A percentile compares a stretch with the other conserved stretches of the same genome.
Evolutionary conservation across 2,113 vertebrate species (phyloP).

Genomic region (Salvator merianae): DNA sequence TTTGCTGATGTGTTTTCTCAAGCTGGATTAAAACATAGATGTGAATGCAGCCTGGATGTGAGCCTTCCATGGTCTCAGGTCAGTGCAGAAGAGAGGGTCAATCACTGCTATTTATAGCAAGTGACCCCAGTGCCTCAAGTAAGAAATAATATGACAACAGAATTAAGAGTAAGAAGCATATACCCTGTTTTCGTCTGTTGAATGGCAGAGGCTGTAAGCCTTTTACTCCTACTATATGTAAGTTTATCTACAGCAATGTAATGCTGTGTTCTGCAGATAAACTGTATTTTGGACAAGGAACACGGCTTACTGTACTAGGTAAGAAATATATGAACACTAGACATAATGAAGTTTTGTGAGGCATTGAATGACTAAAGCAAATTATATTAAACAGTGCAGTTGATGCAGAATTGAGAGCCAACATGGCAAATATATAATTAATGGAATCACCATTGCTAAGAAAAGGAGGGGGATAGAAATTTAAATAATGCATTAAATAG

Average conservation of each 20-base stretch:
- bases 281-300: slow-evolving; percentile 48
- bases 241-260: not conserved
- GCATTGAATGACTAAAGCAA: not conserved
- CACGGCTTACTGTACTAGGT: slow-evolving; percentile 39
- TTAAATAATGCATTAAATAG: too few species aligned
- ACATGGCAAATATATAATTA: not conserved
- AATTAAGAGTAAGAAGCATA: not conserved
- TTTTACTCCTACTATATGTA: not conserved
- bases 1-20: too few species aligned
- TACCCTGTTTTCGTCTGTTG: not conserved
- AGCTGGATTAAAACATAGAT: too few species aligned
- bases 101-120: not conserved
- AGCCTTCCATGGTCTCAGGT: too few species aligned
- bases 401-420: not conserved
- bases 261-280: slow-evolving; percentile 45
- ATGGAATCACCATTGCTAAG: not conserved
- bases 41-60: too few species aligned
- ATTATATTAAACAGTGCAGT: not conserved
- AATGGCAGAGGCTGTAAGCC: not conserved
- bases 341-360: too few species aligned
- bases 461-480: too few species aligned
- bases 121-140: too few species aligned
- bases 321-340: not conserved
- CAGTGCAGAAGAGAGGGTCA: not conserved
- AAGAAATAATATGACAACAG: too few species aligned